Conservation (phyloP, 2,113 vertebrate species). For the Eudyptes chrysolophus region DNA sequence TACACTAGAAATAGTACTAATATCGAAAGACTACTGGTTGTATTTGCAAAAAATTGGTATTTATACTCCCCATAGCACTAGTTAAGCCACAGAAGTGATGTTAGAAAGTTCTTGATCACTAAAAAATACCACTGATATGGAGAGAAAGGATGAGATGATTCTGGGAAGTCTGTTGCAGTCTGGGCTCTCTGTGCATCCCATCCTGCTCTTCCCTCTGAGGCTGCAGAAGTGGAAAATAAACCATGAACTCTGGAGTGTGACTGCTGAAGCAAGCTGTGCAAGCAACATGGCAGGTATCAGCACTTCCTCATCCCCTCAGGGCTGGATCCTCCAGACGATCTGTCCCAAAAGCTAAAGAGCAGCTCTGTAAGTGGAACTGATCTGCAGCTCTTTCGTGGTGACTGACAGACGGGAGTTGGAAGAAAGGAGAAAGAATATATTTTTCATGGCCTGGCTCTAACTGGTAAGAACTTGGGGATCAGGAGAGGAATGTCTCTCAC, state of each 20-base stretch:
- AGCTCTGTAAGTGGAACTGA: not conserved
- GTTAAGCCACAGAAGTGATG: not conserved
- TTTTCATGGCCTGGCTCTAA: not conserved
- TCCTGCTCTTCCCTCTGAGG: not conserved
- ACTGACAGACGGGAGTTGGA: not conserved
- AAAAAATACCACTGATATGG: not conserved
- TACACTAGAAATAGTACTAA: not conserved
- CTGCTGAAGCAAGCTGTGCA: not conserved
- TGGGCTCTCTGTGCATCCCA: not conserved
- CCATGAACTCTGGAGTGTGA: not conserved
- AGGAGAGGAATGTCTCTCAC: not conserved
- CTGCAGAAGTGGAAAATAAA: not conserved
- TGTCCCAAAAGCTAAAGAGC: not conserved
- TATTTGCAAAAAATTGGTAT: not conserved
- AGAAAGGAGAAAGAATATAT: not conserved
- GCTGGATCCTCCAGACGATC: not conserved
- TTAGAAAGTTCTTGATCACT: not conserved
- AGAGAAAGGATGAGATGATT: not conserved
- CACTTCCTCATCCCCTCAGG: not conserved
- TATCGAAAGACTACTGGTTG: not conserved
- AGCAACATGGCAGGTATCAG: not conserved
- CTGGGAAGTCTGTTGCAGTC: not conserved
- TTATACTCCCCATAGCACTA: not conserved
- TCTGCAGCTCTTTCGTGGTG: not conserved
- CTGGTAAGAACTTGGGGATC: not conserved